Evolutionary conservation across 1,140 invertebrate species (phyloP), one percentile per base, ranked within the genome.

Genomic region (Drosophila lini): DNA sequence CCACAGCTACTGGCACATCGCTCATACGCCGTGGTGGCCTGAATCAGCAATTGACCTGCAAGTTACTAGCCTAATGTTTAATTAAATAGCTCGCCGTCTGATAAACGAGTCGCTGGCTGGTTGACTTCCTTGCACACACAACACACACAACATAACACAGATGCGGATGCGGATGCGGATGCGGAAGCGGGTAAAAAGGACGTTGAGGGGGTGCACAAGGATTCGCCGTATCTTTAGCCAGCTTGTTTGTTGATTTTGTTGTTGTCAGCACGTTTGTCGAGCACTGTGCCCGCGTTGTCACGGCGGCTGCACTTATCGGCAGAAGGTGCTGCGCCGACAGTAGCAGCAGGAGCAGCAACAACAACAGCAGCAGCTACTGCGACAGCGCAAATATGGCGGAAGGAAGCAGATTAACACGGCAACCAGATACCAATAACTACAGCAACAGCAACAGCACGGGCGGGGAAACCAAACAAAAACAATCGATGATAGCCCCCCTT

Each of bases 321-420:
- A 48, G 41, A 75, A 57, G 74, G 56, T 59, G 64, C 73, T 68
- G 48, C 44, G 62, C 32, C 67, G 67, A 45, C 68, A 52, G 68
- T 19, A 41, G 48, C 47, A 22, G 42, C 2, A 45, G 11, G 10
- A 44, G 16, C 1, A 42, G 16, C 19, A 44, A 13, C 7, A 25
- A 6, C 44, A 38, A 13, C 36, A 38, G 40, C 40, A 16, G 40
- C 40, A 19, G 28, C 40, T 34, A 57, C 47, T 50, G 36, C 38
- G 38, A 68, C 65, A 75, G 76, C 74, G 59, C 67, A 77, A 81
- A 81, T 81, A 81, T 81, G 79, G 78, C 79, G 79, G 78, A 81
- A 81, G 79, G 79, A 81, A 81, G 79, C 79, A 81, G 79, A 81
- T 81, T 81, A 81, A 81, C 79, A 81, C 79, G 79, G 61, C 78